Base-by-base conservation (phyloP, 2,888 invertebrate species). In the Drosophila greeni region DNA sequence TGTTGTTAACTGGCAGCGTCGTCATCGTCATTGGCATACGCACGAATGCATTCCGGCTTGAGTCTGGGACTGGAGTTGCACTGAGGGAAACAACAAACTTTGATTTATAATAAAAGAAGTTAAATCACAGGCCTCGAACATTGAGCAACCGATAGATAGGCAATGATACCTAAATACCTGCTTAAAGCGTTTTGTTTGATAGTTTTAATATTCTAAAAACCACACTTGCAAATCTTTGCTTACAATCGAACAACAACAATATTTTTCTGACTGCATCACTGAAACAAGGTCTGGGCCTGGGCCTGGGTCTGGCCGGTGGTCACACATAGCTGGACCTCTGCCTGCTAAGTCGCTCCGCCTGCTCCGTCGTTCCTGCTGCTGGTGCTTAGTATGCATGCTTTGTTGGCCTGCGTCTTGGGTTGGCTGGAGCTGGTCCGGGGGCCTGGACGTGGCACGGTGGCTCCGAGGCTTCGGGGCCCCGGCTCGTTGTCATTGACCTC, bases 351-450 rank as follows among this genome's bases (percentile, higher is more conserved):
- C 20, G 39, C 39, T 8, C 34, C n/a, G 45, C 18, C 9, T 7
- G 23, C 55, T 8, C 40, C n/a, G 11, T 33, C 26, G 40, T 16
- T 24, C 34, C 62, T 37, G 20, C 26, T 51, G 24, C 49, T 37
- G 11, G 54, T 71, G 74, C 80, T 78, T 78, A 80, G 79, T 79
- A 79, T 81, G 82, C 80, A 76, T 69, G 80, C 79, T 78, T 76
- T 76, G 82, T 75, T 78, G 74, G 64, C 33, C 69, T 59, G 47
- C 64, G 56, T 64, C 71, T 72, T 60, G 48, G 65, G 37, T 57
- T 60, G 54, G 69, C 36, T 51, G 62, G 39, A 70, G 29, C 20
- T 65, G 49, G 40, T 18, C 24, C 23, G 11, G 61, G 61, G 76
- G 54, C 18, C 49, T 49, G 43, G 56, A 48, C 48, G 33, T 48